phyloP scores from a whole-genome alignment of 2,888 invertebrate species.

The Patella depressa region DNA sequence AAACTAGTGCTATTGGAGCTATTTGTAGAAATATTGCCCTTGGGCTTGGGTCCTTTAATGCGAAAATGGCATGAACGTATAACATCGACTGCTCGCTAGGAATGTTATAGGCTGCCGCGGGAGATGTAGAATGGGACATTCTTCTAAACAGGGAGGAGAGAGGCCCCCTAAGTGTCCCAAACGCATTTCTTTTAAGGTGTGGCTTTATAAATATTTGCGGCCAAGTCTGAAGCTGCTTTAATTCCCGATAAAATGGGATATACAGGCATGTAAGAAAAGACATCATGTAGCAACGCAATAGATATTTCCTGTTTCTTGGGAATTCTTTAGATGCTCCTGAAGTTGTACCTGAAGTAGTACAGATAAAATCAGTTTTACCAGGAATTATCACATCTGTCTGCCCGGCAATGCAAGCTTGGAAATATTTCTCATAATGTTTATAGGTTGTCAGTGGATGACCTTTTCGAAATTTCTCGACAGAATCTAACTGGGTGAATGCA shows the following conservation, averaged over 20 bases:
- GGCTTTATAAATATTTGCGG: slow-evolving; percentile 26
- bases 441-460: slow-evolving; percentile 30
- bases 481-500: background rate
- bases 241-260: background rate
- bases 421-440: slow-evolving; percentile 30
- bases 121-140: slow-evolving; percentile 28
- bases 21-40: slow-evolving; percentile 36
- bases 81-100: slow-evolving; percentile 28
- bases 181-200: slow-evolving; percentile 18
- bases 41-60: slow-evolving; percentile 32
- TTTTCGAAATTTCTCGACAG: background rate
- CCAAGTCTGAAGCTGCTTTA: slow-evolving; percentile 27
- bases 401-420: slow-evolving; percentile 24
- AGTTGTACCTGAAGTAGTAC: slow-evolving; percentile 40
- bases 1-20: slow-evolving; percentile 28
- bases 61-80: slow-evolving; percentile 39
- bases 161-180: slow-evolving; percentile 35
- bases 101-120: slow-evolving; percentile 14
- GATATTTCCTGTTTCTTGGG: slow-evolving; percentile 30
- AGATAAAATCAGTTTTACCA: slow-evolving; percentile 37
- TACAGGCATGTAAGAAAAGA: background rate
- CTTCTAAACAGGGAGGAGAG: slow-evolving; percentile 32
- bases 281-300: slow-evolving; percentile 14
- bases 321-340: slow-evolving; percentile 36
- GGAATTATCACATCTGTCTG: slow-evolving; percentile 38